These are phyloP conservation scores for Chelidonichthys spinosus DNA, from an alignment of 2,797 vertebrate species.

Conservation along the genomic window DNA sequence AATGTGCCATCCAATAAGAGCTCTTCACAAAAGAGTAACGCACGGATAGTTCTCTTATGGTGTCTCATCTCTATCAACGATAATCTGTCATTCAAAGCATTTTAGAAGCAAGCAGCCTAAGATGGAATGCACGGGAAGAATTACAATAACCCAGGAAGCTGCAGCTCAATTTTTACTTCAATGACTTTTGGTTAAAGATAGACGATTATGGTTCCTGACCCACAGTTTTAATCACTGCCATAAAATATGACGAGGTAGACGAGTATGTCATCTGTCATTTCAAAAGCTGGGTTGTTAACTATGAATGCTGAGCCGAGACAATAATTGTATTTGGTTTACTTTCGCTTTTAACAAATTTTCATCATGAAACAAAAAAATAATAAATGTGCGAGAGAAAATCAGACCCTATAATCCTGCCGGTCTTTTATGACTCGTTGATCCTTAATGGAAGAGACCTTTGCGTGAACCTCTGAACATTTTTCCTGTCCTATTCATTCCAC, in stretches of 20 bases:
- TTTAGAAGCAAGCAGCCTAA: constrained; percentile 7
- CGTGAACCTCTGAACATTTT: constrained; percentile 66
- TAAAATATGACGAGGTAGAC: constrained; percentile 13
- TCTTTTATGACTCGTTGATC: constrained; percentile 42
- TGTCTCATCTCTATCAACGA: constrained; percentile 16
- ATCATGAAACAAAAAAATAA: constrained; percentile 52
- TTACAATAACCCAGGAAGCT: constrained; percentile 20
- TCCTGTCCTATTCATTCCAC: constrained; percentile 57
- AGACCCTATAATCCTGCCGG: constrained; percentile 59
- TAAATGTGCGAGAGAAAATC: constrained; percentile 51
- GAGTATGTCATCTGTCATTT: constrained; percentile 40
- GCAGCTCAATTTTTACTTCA: constrained; percentile 22
- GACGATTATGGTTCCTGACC: constrained; percentile 22
- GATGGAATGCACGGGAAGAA: constrained; percentile 1
- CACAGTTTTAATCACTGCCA: constrained; percentile 30
- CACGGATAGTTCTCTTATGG: constrained; percentile 2
- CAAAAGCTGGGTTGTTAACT: constrained; percentile 46
- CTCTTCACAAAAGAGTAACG: constrained; percentile 29
- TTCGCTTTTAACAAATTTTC: constrained; percentile 48
- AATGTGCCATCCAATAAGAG: constrained; percentile 44
- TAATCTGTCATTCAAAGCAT: constrained; percentile 27
- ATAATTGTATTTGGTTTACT: constrained; percentile 50
- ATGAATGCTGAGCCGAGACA: constrained; percentile 36
- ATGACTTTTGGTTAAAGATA: constrained; percentile 30
- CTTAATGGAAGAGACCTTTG: constrained; percentile 67